phyloP scores from a whole-genome alignment of 2,888 invertebrate species.

The Listrodromus nycthemerus region DNA sequence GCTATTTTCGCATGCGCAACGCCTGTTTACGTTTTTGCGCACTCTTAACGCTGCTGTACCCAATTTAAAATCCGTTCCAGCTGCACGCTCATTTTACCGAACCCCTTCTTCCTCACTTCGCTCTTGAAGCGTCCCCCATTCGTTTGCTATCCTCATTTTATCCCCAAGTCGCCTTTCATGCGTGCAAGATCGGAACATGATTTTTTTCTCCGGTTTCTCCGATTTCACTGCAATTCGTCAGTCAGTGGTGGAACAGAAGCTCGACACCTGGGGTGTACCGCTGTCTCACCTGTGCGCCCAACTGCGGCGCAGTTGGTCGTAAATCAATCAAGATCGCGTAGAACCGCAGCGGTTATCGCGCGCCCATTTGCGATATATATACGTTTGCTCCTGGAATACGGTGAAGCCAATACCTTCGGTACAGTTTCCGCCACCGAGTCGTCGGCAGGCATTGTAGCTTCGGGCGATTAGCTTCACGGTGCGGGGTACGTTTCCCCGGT shows the following conservation, averaged over 20 bases:
- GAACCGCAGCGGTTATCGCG: conserved; percentile 64
- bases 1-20: conserved; percentile 20
- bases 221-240: conserved; percentile 39
- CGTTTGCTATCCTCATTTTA: conserved; percentile 21
- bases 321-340: conserved; percentile 68
- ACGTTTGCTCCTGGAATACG: neutral
- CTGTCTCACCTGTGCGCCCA: conserved; percentile 68
- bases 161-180: neutral
- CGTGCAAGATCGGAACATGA: neutral
- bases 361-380: conserved; percentile 35
- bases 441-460: neutral
- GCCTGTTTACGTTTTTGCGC: conserved; percentile 36
- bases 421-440: neutral
- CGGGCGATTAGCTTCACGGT: conserved; percentile 19
- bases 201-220: conserved; percentile 17
- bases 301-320: conserved; percentile 60
- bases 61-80: conserved; percentile 56
- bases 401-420: conserved; percentile 15
- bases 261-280: conserved; percentile 44
- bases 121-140: neutral
- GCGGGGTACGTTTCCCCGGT: conserved; percentile 3
- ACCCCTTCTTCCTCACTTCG: conserved; percentile 6
- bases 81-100: conserved; percentile 37
- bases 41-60: conserved; percentile 45
- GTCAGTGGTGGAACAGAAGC: conserved; percentile 25